These are phyloP conservation scores for Spea hammondii DNA, from an alignment of 2,797 vertebrate species.

Conservation along the genomic window DNA sequence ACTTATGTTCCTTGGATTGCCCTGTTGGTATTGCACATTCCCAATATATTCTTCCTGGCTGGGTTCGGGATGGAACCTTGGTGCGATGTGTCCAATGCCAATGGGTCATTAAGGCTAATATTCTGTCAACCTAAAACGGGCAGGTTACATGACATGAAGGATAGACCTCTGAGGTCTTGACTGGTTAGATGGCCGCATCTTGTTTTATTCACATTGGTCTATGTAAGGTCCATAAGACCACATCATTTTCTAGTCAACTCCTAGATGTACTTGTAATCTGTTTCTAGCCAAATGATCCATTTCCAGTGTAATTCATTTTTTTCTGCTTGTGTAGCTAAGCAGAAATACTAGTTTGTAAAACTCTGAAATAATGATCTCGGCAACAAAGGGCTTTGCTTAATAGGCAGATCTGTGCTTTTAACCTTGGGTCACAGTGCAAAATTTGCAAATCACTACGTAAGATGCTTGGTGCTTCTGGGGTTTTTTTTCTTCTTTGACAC, in stretches of 20 bases:
- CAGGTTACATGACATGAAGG: too few species aligned
- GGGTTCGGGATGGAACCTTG: too few species aligned
- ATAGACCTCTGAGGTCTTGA: too few species aligned
- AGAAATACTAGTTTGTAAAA: not conserved
- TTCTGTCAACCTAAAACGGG: too few species aligned
- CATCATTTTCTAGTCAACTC: not conserved
- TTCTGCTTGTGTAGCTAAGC: not conserved
- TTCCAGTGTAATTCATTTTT: not conserved
- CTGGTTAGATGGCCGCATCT: too few species aligned
- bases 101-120: too few species aligned
- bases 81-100: too few species aligned
- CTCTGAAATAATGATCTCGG: not conserved
- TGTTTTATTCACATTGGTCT: too few species aligned
- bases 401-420: not conserved
- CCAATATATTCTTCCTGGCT: too few species aligned
- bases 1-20: too few species aligned
- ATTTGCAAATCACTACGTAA: slow-evolving; percentile 11
- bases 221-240: too few species aligned
- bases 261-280: not conserved
- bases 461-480: slow-evolving; percentile 20
- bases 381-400: not conserved
- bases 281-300: not conserved
- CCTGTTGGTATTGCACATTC: too few species aligned
- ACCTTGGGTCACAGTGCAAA: not conserved
- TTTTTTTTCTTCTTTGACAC: slow-evolving; percentile 29